Percentiles rank a stretch among this genome's conserved stretches.
phyloP scores from a whole-genome alignment of 2,888 invertebrate genomes.

The Pristionchus fissidentatus region DNA sequence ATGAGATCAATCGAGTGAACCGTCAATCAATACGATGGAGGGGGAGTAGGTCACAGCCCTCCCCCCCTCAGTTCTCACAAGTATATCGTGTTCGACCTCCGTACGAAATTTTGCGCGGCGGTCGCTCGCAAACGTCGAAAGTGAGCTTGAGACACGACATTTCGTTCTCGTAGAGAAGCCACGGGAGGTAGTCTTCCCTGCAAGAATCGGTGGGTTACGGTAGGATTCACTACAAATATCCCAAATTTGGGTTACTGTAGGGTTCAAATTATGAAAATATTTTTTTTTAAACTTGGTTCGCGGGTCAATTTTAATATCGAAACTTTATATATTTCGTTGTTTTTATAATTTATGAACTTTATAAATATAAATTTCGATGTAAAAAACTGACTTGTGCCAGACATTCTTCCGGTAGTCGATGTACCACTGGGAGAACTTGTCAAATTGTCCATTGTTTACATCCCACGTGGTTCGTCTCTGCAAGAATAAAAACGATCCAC shows the following conservation, averaged over 20 bases:
- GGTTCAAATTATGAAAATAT: not conserved
- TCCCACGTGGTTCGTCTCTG: slow-evolving; percentile 71
- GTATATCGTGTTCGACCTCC: slow-evolving; percentile 68
- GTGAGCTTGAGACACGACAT: slow-evolving; percentile 74
- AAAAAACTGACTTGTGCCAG: slow-evolving; percentile 74
- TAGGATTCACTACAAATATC: too few relatives aligned
- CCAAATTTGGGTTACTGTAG: too few relatives aligned
- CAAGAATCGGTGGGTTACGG: too few relatives aligned
- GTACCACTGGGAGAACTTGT: slow-evolving; percentile 75
- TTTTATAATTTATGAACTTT: not conserved
- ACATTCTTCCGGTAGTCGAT: slow-evolving; percentile 73
- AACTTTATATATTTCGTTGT: not conserved
- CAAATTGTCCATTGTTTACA: slow-evolving; percentile 73
- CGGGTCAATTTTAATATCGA: not conserved
- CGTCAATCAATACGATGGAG: not conserved
- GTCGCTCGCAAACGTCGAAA: slow-evolving; percentile 75
- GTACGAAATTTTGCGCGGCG: slow-evolving; percentile 66
- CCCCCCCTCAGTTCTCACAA: slow-evolving; percentile 65
- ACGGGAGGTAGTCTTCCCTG: slow-evolving; percentile 75
- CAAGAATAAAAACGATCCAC: not conserved
- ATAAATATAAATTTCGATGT: not conserved
- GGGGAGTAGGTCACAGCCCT: slow-evolving; percentile 29
- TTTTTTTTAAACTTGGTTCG: not conserved
- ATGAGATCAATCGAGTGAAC: slow-evolving; percentile 28
- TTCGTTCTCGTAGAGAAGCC: slow-evolving; percentile 75